Evolutionary conservation across 2,797 vertebrate species (phyloP), one percentile per base, ranked within the genome.

Genomic region (Iguana delicatissima): DNA sequence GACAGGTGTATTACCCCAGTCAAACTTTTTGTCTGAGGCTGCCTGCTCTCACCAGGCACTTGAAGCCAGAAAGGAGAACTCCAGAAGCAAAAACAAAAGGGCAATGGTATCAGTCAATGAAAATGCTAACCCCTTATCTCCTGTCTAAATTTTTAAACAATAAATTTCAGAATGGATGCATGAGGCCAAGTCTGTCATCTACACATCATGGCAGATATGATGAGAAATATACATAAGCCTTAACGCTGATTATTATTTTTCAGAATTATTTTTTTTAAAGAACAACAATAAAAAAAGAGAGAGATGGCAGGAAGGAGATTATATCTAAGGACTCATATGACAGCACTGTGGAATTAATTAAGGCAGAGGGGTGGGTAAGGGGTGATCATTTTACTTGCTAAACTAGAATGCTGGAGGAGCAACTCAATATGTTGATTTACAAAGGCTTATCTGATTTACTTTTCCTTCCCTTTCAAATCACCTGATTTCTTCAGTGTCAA

Each of bases 401-500:
- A 83, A 87, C 72, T 83, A 52, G n/a, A 64, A 52, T 55, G 26
- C 9, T 32, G 38, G 82, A 87, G 35, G 26, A 84, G 14, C 4
- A 74, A 81, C 26, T 62, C 38, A 82, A 64, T 86, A 87, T 76
- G 29, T 55, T 83, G 38, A 55, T 76, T 82, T 87, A 76, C 80
- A 82, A 86, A 12, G 57, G n/a, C 9, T 83, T 90, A 67, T 42
- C 42, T 83, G 77, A 87, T 83, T 6, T n/a, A 90, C 72, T 76
- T 89, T 82, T 22, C 42, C 46, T 42, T 76, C 46, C 32, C 77
- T 82, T 87, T 64, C 69, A 67, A 38, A 90, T 67, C 35, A 76
- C 22, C 80, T 8, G 10, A 76, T 86, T 87, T 83, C 42, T 77
- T 90, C 81, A 87, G 59, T 76, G 22, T 69, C 57, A 86, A 89